Evolutionary conservation across 1,140 invertebrate genomes (phyloP), one percentile per base, ranked within the genome.

Genomic region (Globodera ellingtonae): DNA sequence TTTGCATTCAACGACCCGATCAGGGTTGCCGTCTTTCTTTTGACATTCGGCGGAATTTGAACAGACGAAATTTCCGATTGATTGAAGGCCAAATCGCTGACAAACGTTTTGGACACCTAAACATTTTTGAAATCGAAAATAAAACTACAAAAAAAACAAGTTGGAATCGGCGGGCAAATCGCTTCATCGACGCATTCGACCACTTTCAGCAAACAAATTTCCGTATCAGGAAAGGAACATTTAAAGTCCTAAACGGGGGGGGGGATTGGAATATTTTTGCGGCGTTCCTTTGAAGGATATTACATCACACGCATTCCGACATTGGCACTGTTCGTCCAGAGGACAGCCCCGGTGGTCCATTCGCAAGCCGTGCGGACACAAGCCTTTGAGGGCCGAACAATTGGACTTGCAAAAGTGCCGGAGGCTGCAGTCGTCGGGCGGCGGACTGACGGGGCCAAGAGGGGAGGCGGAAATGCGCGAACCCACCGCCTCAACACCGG

Each of bases 271-370:
- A 74, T 65, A 74, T 35, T 8, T 35, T 74, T 48, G 44, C 8
- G 6, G 24, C 24, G 35, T 75, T 75, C 65, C 6, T 9, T n/a
- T 48, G 44, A 46, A 75, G 6, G 1, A 8, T 3, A 4, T 75
- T 47, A 77, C 82, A 35, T 82, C 78, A 78, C 86, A 86, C 18
- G 84, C 79, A 77, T 87, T 81, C 62, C 71, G 77, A 65, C 86
- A 86, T 67, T 80, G n/a, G 74, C 86, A 86, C 46, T 75, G 15
- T 46, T 83, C 84, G 73, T 86, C 87, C 8, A 80, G 15, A 13
- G 86, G 86, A 56, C 86, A 86, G 65, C 86, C 86, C 52, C 76
- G 82, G 47, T 70, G 65, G 74, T 86, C 84, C 15, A 85, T 70
- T 75, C 79, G 66, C 10, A 87, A 50, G 21, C 86, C 86, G 78